phyloP scores from a whole-genome alignment of 2,113 vertebrate species.

The Xiphias gladius region DNA sequence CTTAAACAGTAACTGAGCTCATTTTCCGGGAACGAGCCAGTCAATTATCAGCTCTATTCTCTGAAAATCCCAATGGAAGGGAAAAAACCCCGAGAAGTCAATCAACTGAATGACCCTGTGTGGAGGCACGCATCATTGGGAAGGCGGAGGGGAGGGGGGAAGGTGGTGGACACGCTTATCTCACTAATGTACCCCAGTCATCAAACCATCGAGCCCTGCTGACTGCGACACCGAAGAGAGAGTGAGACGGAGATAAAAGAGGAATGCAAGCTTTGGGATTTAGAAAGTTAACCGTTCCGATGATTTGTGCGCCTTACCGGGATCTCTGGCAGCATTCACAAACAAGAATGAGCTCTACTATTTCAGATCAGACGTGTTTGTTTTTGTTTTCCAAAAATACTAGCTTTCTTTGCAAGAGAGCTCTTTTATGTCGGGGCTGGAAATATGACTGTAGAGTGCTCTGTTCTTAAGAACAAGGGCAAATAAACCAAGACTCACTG shows the following conservation, averaged over 20 bases:
- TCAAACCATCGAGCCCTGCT: slow-evolving; percentile 7
- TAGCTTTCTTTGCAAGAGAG: too few species aligned
- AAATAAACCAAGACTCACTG: not conserved
- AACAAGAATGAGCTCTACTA: not conserved
- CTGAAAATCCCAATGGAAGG: slow-evolving; percentile 50
- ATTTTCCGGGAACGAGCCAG: slow-evolving; percentile 24
- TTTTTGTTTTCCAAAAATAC: too few species aligned
- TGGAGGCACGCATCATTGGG: slow-evolving; percentile 6
- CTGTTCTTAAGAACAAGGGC: not conserved
- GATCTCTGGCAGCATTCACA: not conserved
- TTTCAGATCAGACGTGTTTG: too few species aligned
- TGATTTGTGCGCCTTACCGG: not conserved
- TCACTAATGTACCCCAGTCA: slow-evolving; percentile 29
- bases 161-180: not conserved
- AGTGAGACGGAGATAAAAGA: not conserved
- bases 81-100: slow-evolving; percentile 48
- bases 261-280: not conserved
- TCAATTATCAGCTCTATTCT: slow-evolving; percentile 64
- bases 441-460: not conserved
- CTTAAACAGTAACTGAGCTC: slow-evolving; percentile 41
- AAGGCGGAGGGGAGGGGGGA: not conserved
- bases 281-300: not conserved
- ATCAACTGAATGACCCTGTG: slow-evolving; percentile 39
- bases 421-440: too few species aligned
- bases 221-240: not conserved